phyloP scores from a whole-genome alignment of 2,113 vertebrate species.

The Erythrolamprus reginae region DNA sequence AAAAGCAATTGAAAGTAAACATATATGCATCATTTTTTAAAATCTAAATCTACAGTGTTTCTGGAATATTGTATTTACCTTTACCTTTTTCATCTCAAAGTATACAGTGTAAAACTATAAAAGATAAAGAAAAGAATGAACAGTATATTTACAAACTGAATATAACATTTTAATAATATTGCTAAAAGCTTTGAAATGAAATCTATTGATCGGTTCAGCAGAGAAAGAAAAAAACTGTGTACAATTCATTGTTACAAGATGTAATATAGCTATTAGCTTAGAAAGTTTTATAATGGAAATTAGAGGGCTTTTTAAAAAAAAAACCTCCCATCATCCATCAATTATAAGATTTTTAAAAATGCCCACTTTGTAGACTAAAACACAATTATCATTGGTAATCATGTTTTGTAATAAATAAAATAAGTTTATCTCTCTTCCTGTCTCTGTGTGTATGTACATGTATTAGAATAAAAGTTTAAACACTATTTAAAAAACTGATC shows the following conservation, averaged over 20 bases:
- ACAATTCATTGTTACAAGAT: neutral
- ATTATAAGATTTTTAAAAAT: neutral
- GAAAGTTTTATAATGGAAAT: neutral
- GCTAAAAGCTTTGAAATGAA: neutral
- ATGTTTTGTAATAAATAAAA: neutral
- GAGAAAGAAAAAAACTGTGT: neutral
- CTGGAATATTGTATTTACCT: neutral
- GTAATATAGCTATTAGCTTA: neutral
- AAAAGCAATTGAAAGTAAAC: neutral
- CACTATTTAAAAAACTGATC: neutral
- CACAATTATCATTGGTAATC: neutral
- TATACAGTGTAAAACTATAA: neutral
- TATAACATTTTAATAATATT: neutral
- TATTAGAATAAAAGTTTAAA: neutral
- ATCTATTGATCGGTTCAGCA: neutral
- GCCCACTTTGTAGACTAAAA: neutral
- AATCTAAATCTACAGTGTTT: neutral
- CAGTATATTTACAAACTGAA: neutral
- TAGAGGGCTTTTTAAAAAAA: neutral
- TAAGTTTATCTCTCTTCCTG: neutral
- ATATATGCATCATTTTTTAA: neutral
- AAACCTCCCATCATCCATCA: neutral
- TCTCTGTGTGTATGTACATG: neutral
- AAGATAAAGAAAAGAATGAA: neutral
- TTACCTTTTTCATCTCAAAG: neutral